These are phyloP conservation scores for Stegophylla sp. DNA, from an alignment of 2,888 invertebrate species.

Conservation along the genomic window DNA sequence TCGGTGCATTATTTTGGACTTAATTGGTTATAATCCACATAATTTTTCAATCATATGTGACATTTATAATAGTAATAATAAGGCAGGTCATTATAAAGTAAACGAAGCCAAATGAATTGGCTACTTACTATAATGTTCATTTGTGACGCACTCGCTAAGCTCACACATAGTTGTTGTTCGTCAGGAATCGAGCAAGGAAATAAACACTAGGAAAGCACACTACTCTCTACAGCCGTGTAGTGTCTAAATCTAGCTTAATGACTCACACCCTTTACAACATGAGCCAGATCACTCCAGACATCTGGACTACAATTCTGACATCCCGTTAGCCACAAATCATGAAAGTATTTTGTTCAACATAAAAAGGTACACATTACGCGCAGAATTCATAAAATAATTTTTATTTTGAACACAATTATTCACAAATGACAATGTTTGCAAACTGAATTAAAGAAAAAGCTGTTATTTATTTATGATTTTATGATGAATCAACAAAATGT, in stretches of 20 bases:
- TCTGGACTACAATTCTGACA: slow-evolving; percentile 57
- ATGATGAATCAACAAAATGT: too few relatives aligned
- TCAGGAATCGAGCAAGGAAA: slow-evolving; percentile 57
- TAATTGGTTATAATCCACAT: not conserved
- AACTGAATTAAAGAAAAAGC: not conserved
- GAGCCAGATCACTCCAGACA: slow-evolving; percentile 59
- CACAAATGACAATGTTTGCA: not conserved
- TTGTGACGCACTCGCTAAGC: slow-evolving; percentile 53
- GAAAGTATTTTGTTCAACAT: slow-evolving; percentile 35
- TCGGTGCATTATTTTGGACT: not conserved
- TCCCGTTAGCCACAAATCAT: slow-evolving; percentile 45
- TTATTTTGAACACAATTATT: not conserved
- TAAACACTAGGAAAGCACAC: slow-evolving; percentile 52
- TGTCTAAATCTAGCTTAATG: slow-evolving; percentile 58
- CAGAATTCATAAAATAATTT: not conserved
- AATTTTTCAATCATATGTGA: not conserved
- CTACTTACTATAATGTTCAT: slow-evolving; percentile 54
- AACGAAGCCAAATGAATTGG: slow-evolving; percentile 19
- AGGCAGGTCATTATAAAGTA: not conserved
- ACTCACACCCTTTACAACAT: slow-evolving; percentile 56
- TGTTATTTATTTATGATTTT: too few relatives aligned
- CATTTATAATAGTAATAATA: slow-evolving; percentile 20
- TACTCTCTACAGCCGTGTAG: slow-evolving; percentile 47
- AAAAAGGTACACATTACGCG: slow-evolving; percentile 8
- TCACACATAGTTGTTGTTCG: slow-evolving; percentile 56